Evolutionary conservation across 2,113 vertebrate genomes (phyloP).

Genomic region (Xenotilapia flavipinnis): DNA sequence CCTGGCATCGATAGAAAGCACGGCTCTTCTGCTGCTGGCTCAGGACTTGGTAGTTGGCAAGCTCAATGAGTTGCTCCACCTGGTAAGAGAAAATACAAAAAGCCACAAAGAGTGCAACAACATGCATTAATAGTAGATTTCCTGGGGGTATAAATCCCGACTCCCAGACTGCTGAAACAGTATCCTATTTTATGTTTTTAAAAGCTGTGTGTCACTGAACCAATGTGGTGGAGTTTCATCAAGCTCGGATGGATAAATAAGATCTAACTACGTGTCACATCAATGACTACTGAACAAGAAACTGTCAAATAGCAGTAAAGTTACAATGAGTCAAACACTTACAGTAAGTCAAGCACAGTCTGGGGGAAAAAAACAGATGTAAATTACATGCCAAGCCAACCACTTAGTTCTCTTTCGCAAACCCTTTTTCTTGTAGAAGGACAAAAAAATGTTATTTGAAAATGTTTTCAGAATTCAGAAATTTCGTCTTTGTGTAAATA

Average conservation of each 20-base stretch:
- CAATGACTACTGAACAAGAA: not conserved
- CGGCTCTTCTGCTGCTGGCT: slow-evolving; percentile 98
- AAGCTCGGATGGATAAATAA: not conserved
- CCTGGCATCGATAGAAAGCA: slow-evolving; percentile 97
- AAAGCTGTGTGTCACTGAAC: not conserved
- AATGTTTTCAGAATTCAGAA: not conserved
- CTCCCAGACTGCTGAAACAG: not conserved
- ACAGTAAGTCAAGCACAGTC: not conserved
- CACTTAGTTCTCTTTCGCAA: not conserved
- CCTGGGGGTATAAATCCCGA: not conserved
- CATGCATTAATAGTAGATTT: not conserved
- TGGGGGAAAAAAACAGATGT: not conserved
- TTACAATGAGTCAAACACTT: not conserved
- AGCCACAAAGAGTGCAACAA: not conserved
- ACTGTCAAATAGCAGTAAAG: not conserved
- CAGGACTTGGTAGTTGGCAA: slow-evolving; percentile 98
- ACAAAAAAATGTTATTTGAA: not conserved
- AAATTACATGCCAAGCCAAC: not conserved
- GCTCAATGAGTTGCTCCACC: slow-evolving; percentile 95
- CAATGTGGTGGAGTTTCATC: not conserved
- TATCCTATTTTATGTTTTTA: not conserved
- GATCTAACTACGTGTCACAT: not conserved
- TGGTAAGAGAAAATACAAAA: not conserved
- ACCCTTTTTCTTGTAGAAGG: not conserved
- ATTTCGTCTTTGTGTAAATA: not conserved